Percentiles rank a stretch among this genome's conserved stretches.
phyloP scores from a whole-genome alignment of 2,797 vertebrate species.

The Sarcoramphus papa region DNA sequence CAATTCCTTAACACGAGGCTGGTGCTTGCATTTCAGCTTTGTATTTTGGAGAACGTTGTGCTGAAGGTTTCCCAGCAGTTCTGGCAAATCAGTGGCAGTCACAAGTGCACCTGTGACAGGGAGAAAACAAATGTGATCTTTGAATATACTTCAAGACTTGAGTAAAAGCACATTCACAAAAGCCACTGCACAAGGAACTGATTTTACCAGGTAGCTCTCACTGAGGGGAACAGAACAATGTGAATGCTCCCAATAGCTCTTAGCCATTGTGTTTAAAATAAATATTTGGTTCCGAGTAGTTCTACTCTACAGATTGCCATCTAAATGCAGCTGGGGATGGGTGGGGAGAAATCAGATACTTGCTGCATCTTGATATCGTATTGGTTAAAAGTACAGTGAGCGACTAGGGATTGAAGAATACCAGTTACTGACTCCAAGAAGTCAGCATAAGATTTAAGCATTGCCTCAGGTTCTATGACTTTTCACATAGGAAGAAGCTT shows the following conservation, averaged over 20 bases:
- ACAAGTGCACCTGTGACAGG: slow-evolving; percentile 82
- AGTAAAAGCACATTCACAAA: not conserved
- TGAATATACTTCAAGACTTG: not conserved
- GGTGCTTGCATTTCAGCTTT: slow-evolving; percentile 82
- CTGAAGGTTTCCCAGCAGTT: slow-evolving; percentile 87
- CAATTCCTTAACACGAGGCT: slow-evolving; percentile 85
- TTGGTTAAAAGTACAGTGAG: not conserved
- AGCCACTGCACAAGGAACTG: not conserved
- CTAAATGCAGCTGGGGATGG: not conserved
- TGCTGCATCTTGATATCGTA: not conserved
- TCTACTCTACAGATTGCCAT: not conserved
- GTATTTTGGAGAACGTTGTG: slow-evolving; percentile 88
- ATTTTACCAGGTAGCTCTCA: not conserved
- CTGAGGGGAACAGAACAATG: not conserved
- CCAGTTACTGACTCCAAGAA: not conserved
- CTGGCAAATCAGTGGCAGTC: slow-evolving; percentile 90
- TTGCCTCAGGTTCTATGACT: not conserved
- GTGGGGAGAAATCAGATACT: not conserved
- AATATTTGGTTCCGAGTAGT: not conserved
- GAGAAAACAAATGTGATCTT: not conserved
- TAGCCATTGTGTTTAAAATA: not conserved
- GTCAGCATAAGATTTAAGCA: not conserved
- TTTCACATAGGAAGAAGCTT: not conserved
- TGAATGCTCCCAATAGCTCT: not conserved
- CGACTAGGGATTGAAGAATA: not conserved